Evolutionary conservation across 2,797 vertebrate species (phyloP), one percentile per base, ranked within the genome.

Genomic region (Enteromius treurensis): DNA sequence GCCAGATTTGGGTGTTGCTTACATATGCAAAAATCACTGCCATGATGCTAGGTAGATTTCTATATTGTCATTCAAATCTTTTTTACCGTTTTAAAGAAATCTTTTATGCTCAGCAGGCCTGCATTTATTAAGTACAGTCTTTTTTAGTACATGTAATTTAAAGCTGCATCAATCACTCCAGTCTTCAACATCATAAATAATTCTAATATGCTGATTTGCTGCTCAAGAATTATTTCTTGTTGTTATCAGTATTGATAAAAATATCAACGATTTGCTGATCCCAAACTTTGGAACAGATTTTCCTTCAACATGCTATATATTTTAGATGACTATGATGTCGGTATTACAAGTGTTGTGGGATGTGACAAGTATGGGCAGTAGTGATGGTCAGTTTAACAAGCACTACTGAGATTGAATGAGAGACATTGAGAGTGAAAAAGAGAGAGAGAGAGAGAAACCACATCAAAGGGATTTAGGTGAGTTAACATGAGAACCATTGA

Each of bases 401-500:
- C 60, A 29, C 23, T 37, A 45, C 26, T 40, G 23, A 21, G 26
- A n/a, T 29, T 45, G 1, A n/a, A 42, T 42, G 7, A 60, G n/a
- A n/a, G n/a, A n/a, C n/a, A n/a, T n/a, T n/a, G n/a, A n/a, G n/a
- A n/a, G n/a, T n/a, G n/a, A n/a, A n/a, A n/a, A n/a, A n/a, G n/a
- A n/a, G n/a, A n/a, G n/a, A n/a, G n/a, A 47, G 10, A 74, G 51
- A 19, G 5, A 26, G 9, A 55, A 74, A 3, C 34, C 60, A 86
- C 69, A 83, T 79, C 9, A 76, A 69, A 40, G 1, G 10, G 21
- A 49, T 68, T 82, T 55, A 75, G 21, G 19, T 7, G 19, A 51
- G 29, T 74, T 74, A 74, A 53, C 32, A 74, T 77, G 14, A 64
- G 40, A 34, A 23, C 15, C 15, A 21, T 21, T 29, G 45, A 5